phyloP scores from a whole-genome alignment of 2,113 vertebrate genomes.

The Rattus rattus region DNA sequence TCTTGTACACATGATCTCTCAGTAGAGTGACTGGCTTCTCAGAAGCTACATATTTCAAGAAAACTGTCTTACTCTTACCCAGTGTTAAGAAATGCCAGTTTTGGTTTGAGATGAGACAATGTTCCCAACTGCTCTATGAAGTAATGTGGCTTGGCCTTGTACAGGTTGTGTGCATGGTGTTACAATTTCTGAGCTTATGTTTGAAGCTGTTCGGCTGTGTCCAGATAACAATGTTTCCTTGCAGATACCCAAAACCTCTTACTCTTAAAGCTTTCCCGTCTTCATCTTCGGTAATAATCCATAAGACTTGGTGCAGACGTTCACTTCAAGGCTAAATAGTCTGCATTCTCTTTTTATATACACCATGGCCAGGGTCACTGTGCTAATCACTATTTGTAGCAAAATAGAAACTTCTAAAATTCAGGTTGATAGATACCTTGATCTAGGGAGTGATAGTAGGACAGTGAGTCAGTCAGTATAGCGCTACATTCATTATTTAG shows the following conservation, averaged over 20 bases:
- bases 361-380: neutral
- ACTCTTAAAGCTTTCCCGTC: neutral
- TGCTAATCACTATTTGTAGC: neutral
- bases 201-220: neutral
- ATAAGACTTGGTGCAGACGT: neutral
- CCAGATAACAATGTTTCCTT: neutral
- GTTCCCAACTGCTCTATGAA: neutral
- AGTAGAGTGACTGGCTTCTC: neutral
- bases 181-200: neutral
- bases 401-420: neutral
- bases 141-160: neutral
- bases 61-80: neutral
- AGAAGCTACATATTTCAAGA: neutral
- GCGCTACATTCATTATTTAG: neutral
- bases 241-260: rapidly evolving
- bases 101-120: neutral
- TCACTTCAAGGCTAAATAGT: neutral
- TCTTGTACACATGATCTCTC: neutral
- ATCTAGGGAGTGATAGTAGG: too few species aligned
- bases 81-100: neutral
- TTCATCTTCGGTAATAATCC: neutral
- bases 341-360: neutral
- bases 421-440: neutral
- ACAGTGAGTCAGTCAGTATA: neutral
- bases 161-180: neutral